Evolutionary conservation across 35 echinoderm and acorn worm genomes (phyloP).

Genomic region (Acanthaster planci): DNA sequence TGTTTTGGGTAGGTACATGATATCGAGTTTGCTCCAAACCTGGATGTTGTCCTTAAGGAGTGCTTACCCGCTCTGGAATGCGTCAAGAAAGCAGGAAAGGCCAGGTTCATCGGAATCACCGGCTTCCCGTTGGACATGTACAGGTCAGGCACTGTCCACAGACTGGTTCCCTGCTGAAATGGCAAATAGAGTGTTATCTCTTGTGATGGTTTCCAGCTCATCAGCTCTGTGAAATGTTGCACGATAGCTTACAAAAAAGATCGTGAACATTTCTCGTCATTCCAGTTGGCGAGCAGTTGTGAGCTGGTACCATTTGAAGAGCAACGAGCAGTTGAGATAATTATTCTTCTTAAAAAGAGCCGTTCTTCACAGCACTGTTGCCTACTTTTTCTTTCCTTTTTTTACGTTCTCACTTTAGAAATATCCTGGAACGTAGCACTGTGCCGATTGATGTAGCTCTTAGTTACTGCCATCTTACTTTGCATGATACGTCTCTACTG

Average conservation of each 20-base stretch:
- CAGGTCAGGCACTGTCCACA: not conserved
- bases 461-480: conserved; percentile 65
- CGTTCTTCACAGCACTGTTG: too few relatives aligned
- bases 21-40: conserved; percentile 85
- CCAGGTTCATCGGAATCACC: conserved; percentile 91
- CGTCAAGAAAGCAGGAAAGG: conserved; percentile 66
- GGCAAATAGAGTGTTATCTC: too few relatives aligned
- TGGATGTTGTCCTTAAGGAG: conserved; percentile 84
- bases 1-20: conserved; percentile 81
- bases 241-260: too few relatives aligned
- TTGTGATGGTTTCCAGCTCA: too few relatives aligned
- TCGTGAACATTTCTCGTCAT: too few relatives aligned
- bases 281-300: too few relatives aligned
- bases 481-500: conserved; percentile 70
- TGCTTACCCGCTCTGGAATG: conserved; percentile 82
- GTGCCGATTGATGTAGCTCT: conserved; percentile 79
- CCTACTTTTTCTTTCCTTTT: too few relatives aligned
- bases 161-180: too few relatives aligned
- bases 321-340: too few relatives aligned
- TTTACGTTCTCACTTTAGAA: conserved; percentile 28
- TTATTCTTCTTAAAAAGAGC: too few relatives aligned
- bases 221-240: too few relatives aligned
- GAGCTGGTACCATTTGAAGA: too few relatives aligned
- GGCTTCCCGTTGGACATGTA: conserved; percentile 64
- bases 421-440: conserved; percentile 65